Percentiles rank a stretch among this genome's conserved stretches.
Evolutionary conservation across 2,113 vertebrate genomes (phyloP).

Genomic region (Callorhinus ursinus): DNA sequence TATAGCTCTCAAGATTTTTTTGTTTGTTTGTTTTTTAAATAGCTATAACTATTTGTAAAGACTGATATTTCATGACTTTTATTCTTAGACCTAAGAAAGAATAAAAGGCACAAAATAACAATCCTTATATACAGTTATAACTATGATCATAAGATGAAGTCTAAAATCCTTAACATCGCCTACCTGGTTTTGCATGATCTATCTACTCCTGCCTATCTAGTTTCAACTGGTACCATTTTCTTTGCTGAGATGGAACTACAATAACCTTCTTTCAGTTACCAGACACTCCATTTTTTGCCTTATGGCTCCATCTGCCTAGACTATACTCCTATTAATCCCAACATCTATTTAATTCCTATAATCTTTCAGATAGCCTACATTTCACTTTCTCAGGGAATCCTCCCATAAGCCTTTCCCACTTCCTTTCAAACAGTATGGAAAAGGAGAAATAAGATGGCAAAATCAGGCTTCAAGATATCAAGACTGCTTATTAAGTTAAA

Average conservation of each 20-base stretch:
- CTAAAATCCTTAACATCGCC: neutral
- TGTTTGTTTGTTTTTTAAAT: neutral
- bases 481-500: neutral
- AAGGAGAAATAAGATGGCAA: neutral
- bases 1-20: neutral
- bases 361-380: neutral
- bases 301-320: neutral
- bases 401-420: neutral
- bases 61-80: neutral
- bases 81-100: neutral
- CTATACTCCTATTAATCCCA: neutral
- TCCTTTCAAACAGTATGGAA: neutral
- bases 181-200: neutral
- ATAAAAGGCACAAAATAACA: neutral
- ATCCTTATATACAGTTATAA: neutral
- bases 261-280: constrained; percentile 17
- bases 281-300: constrained; percentile 8
- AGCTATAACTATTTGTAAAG: neutral
- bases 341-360: neutral
- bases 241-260: neutral
- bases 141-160: neutral
- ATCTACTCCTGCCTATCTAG: neutral
- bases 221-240: neutral
- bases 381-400: neutral
- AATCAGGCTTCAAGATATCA: neutral